phyloP scores from a whole-genome alignment of 2,113 vertebrate genomes.

The Microcebus tavaratra region DNA sequence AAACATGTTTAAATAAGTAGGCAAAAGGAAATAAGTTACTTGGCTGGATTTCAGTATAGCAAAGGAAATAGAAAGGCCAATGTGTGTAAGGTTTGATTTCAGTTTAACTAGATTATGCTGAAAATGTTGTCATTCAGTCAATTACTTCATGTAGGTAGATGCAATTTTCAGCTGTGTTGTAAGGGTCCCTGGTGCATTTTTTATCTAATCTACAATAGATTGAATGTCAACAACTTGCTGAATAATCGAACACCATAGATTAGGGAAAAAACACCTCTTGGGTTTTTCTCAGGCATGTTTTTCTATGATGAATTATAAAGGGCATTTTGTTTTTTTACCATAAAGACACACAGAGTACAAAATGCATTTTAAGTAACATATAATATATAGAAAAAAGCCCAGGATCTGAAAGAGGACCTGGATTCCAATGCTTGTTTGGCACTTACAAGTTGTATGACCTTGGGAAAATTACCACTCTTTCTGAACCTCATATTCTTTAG shows the following conservation, averaged over 20 bases:
- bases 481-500: conserved; percentile 1
- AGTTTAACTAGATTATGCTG: conserved; percentile 77
- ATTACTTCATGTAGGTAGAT: conserved; percentile 76
- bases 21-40: conserved; percentile 36
- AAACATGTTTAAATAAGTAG: conserved; percentile 52
- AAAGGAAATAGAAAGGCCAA: conserved; percentile 40
- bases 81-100: conserved; percentile 77
- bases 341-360: background rate
- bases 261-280: background rate
- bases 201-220: conserved; percentile 71
- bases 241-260: conserved; percentile 58
- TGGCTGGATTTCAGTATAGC: conserved; percentile 42
- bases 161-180: conserved; percentile 74
- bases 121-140: conserved; percentile 75
- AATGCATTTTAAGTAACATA: background rate
- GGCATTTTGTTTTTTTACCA: background rate
- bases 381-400: background rate
- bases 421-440: background rate
- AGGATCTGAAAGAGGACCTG: background rate
- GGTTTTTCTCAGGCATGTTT: conserved; percentile 58
- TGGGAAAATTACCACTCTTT: background rate
- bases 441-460: background rate
- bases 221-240: conserved; percentile 70
- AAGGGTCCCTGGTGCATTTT: conserved; percentile 65
- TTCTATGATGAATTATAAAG: conserved; percentile 6